Conservation (phyloP, 2,888 invertebrate genomes). For the Yponomeuta cagnagella region DNA sequence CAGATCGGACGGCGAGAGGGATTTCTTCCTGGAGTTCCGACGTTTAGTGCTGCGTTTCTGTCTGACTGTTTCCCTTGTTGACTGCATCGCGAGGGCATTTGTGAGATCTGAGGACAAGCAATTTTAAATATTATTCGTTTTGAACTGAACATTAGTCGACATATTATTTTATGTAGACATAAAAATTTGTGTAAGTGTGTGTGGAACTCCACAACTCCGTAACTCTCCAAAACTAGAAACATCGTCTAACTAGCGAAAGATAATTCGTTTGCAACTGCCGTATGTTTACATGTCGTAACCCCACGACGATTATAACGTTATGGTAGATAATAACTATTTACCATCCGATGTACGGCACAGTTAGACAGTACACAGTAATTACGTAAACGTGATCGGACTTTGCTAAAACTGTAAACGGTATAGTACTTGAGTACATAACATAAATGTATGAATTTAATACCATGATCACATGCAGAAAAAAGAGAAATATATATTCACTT, state of each 20-base stretch:
- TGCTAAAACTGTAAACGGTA: not conserved
- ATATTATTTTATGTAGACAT: no score
- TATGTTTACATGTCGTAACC: not conserved
- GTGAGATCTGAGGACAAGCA: conserved; percentile 49
- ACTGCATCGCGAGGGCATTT: conserved; percentile 65
- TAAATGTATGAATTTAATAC: not conserved
- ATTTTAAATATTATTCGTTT: not conserved
- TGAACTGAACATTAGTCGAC: no score
- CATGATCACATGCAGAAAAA: not conserved
- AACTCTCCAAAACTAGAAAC: not conserved
- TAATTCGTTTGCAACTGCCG: not conserved
- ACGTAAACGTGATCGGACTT: not conserved
- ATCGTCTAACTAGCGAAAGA: not conserved
- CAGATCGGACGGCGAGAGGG: conserved; percentile 65
- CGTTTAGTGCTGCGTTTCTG: conserved; percentile 66
- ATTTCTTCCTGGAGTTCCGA: conserved; percentile 69
- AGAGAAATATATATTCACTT: no score
- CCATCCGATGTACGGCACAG: not conserved
- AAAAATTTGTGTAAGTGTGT: no score
- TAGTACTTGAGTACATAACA: not conserved
- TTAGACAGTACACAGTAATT: not conserved
- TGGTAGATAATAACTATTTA: not conserved
- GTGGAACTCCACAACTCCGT: not conserved
- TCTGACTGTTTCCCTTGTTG: conserved; percentile 61
- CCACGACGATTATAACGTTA: not conserved